A percentile compares a stretch with the other conserved stretches of the same genome.
Conservation (phyloP, 1,140 invertebrate species). For the Harpegnathos saltator region DNA sequence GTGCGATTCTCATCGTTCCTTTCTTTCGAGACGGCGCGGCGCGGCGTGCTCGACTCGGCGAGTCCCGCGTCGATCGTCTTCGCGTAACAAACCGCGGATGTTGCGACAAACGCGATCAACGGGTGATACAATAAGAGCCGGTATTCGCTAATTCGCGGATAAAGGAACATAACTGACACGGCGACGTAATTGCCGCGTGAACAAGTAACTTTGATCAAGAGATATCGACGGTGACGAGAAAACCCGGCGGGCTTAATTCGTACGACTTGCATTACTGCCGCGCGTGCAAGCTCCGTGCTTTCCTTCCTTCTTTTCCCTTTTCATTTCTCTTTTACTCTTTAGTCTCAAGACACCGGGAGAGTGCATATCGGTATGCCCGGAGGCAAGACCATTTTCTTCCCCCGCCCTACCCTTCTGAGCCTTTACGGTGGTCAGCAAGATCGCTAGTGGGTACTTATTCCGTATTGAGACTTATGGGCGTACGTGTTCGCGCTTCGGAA, state of each 20-base stretch:
- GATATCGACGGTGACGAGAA: slow-evolving; percentile 7
- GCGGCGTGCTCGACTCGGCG: slow-evolving; percentile 5
- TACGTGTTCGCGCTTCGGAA: slow-evolving; percentile 68
- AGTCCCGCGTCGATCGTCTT: background rate
- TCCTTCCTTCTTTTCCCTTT: background rate
- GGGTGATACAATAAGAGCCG: background rate
- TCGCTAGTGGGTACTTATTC: slow-evolving; percentile 62
- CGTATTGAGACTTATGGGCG: slow-evolving; percentile 69
- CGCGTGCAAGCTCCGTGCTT: slow-evolving; percentile 1
- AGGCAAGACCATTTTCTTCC: slow-evolving; percentile 9
- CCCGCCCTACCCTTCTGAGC: background rate
- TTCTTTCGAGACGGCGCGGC: background rate
- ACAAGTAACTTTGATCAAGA: slow-evolving; percentile 7
- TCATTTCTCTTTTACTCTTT: too few species aligned
- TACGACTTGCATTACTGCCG: too few species aligned
- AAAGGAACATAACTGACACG: background rate
- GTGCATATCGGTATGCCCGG: slow-evolving; percentile 29
- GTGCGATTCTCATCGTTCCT: background rate
- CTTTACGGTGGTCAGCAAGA: slow-evolving; percentile 64
- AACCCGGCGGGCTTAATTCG: slow-evolving; percentile 24
- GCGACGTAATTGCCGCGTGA: too few species aligned
- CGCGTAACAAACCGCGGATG: background rate
- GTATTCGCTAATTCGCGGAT: slow-evolving; percentile 2
- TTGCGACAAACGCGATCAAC: background rate
- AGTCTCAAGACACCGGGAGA: background rate